Evolutionary conservation across 2,113 vertebrate genomes (phyloP).

Genomic region (Saccopteryx leptura): DNA sequence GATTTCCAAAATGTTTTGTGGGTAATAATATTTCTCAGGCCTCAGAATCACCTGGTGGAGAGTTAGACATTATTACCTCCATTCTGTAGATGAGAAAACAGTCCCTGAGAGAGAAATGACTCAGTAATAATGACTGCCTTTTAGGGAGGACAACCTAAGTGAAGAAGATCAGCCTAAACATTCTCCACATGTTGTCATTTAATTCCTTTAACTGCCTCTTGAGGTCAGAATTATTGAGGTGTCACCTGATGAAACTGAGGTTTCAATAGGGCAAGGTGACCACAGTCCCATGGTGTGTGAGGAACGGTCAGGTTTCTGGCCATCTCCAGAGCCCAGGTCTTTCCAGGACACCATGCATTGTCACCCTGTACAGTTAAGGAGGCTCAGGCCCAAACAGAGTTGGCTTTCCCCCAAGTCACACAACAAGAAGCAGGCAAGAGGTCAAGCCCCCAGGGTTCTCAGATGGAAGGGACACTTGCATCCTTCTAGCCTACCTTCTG

Average conservation of each 20-base stretch:
- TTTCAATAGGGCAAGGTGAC: background rate
- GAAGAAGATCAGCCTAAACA: background rate
- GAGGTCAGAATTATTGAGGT: background rate
- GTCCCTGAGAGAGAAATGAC: background rate
- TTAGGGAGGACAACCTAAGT: background rate
- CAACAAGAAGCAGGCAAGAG: background rate
- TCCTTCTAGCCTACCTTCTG: background rate
- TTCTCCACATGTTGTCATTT: background rate
- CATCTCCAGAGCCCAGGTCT: background rate
- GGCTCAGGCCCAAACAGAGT: background rate
- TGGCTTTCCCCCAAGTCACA: background rate
- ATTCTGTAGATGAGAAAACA: constrained; percentile 37
- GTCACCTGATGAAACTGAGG: background rate
- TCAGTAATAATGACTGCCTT: background rate
- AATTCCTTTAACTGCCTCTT: background rate
- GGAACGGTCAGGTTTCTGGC: background rate
- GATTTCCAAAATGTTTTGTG: background rate
- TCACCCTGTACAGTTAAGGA: background rate
- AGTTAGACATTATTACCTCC: background rate
- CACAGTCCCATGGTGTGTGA: background rate
- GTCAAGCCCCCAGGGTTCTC: background rate
- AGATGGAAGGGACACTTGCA: background rate
- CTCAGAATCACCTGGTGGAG: background rate
- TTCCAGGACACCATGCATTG: background rate
- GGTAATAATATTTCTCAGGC: constrained; percentile 22